Base-by-base conservation (phyloP, 2,797 vertebrate species). In the Tinamus major region DNA sequence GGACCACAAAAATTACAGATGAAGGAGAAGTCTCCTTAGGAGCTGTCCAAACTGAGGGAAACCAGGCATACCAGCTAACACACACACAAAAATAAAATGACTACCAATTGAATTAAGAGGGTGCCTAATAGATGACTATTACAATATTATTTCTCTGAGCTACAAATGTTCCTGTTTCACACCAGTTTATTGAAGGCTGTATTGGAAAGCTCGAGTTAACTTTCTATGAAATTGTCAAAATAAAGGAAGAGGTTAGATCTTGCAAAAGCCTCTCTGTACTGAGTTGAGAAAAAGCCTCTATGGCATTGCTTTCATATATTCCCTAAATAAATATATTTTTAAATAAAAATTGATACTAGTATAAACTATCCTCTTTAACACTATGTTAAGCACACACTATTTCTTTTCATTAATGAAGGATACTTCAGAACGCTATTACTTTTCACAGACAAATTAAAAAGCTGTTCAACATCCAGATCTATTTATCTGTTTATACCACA, bases 401-500 rank as follows among this genome's bases (percentile, higher is more conserved):
- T 93, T 85, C 69, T 87, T 96, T 96, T 92, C 85, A 91, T 94
- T 93, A 95, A 77, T 63, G 33, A 31, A 63, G 56, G 77, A 68
- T 44, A 24, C 56, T 85, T 91, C 51, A 79, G 69, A 95, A 77
- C 46, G 87, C 65, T 48, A 27, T 80, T 74, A 85, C 35, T 87
- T 67, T 51, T 42, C 64, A 72, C 53, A 39, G 61, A 75, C 49
- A 95, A 92, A 86, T 96, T 96, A 70, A 62, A 87, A 92, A 94
- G 90, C 79, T 20, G 26, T 82, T 97, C 89, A 77, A 68, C 61
- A 79, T 90, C 89, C 68, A 95, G 89, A 97, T 94, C 85, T 95
- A 91, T 96, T 89, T 94, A 77, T 80, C 88, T 90, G 65, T 88
- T 94, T 92, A 92, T 72, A 61, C 33, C 69, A 76, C 15, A 24